phyloP scores from a whole-genome alignment of 2,888 invertebrate species.

The Chymomyza caudatula region DNA sequence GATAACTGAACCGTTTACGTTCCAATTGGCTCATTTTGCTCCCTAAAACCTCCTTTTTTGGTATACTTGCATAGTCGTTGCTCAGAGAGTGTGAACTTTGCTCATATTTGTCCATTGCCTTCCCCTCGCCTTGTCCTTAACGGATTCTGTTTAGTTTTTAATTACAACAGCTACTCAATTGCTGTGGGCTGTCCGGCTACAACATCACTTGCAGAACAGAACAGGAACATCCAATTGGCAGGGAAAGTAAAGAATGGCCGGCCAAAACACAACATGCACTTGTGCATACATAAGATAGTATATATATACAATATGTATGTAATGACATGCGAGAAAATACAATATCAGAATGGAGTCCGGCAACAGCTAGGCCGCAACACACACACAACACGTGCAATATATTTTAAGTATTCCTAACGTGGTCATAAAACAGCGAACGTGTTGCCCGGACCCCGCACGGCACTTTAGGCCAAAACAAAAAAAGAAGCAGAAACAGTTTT shows the following conservation, averaged over 20 bases:
- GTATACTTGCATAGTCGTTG: no score
- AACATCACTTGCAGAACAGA: neutral
- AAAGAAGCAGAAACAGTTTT: neutral
- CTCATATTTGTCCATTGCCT: neutral
- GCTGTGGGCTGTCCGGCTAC: neutral
- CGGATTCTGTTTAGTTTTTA: neutral
- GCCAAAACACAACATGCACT: neutral
- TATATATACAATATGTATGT: neutral
- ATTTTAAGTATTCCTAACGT: constrained; percentile 17
- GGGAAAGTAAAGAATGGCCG: neutral
- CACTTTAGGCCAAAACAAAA: neutral
- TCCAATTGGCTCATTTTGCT: no score
- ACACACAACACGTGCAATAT: constrained; percentile 9
- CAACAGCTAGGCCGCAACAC: neutral
- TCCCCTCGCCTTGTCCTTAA: neutral
- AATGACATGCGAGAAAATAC: neutral
- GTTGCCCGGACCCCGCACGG: neutral
- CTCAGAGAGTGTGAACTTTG: no score
- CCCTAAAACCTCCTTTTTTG: no score
- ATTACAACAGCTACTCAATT: constrained; percentile 4
- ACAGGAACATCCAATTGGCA: constrained; percentile 4
- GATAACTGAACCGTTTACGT: no score
- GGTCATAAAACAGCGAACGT: constrained; percentile 15
- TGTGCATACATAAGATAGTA: neutral
- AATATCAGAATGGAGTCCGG: constrained; percentile 1